These are phyloP conservation scores for Phainopepla nitens DNA, from an alignment of 2,113 vertebrate genomes.

Conservation along the genomic window DNA sequence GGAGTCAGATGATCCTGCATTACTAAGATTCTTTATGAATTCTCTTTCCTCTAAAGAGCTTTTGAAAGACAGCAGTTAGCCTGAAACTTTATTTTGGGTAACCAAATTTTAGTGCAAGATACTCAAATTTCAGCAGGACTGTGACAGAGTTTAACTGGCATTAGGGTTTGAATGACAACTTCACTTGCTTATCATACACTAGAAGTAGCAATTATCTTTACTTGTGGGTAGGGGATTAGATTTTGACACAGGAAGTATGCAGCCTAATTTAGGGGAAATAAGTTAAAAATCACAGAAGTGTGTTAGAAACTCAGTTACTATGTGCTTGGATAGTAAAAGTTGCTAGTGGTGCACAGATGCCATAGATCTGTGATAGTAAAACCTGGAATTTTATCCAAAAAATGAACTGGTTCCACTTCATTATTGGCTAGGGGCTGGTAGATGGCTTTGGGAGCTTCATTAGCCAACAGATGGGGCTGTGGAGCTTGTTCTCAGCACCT, in stretches of 20 bases:
- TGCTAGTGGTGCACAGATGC: neutral
- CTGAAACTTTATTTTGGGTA: neutral
- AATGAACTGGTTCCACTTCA: neutral
- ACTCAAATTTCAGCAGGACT: neutral
- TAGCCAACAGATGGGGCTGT: slow-evolving; percentile 55
- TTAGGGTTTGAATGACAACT: neutral
- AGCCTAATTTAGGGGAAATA: neutral
- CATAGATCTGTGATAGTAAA: neutral
- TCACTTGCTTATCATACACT: neutral
- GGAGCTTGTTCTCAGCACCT: neutral
- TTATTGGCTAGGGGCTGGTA: neutral
- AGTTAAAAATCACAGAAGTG: neutral
- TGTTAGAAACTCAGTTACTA: neutral
- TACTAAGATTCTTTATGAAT: neutral
- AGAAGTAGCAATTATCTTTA: neutral
- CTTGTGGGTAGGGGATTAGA: neutral
- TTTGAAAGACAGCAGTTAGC: neutral
- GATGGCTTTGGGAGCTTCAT: neutral
- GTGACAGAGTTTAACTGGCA: neutral
- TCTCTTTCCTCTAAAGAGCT: neutral
- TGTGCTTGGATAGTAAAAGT: neutral
- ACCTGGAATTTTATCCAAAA: neutral
- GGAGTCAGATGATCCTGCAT: neutral
- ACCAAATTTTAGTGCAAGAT: neutral
- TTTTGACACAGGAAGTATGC: neutral